phyloP scores from a whole-genome alignment of 2,797 vertebrate genomes.

The Aphelocoma californica region DNA sequence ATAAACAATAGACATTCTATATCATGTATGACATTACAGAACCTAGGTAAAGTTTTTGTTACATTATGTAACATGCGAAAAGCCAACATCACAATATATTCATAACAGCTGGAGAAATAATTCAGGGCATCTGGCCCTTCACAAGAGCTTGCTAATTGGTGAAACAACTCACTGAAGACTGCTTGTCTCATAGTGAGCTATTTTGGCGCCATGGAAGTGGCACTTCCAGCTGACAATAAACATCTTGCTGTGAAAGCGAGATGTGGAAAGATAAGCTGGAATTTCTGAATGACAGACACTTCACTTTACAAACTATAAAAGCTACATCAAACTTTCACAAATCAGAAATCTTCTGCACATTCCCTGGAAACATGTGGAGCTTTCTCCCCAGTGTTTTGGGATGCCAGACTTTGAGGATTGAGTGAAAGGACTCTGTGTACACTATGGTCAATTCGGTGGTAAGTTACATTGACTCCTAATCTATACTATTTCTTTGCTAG shows the following conservation, averaged over 20 bases:
- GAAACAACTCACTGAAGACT: background rate
- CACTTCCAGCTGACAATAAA: background rate
- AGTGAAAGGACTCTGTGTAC: background rate
- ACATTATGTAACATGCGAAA: too few relatives aligned
- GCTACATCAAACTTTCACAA: background rate
- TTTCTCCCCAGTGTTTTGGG: background rate
- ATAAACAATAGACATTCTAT: too few relatives aligned
- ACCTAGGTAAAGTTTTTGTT: too few relatives aligned
- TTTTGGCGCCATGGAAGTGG: background rate
- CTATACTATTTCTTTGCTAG: background rate
- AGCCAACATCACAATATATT: too few relatives aligned
- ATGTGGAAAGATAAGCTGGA: background rate
- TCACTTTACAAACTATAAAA: background rate
- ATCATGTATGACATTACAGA: too few relatives aligned
- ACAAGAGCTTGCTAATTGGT: background rate
- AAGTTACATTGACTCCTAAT: background rate
- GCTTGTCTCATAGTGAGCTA: background rate
- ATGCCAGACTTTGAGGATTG: background rate
- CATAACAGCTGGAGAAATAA: too few relatives aligned
- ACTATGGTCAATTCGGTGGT: background rate
- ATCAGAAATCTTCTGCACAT: background rate
- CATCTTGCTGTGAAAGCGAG: background rate
- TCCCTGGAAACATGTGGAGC: background rate
- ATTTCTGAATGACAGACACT: background rate
- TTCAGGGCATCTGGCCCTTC: too few relatives aligned